Conservation (phyloP, 2,888 invertebrate species). For the Drosophila peninsularis region DNA sequence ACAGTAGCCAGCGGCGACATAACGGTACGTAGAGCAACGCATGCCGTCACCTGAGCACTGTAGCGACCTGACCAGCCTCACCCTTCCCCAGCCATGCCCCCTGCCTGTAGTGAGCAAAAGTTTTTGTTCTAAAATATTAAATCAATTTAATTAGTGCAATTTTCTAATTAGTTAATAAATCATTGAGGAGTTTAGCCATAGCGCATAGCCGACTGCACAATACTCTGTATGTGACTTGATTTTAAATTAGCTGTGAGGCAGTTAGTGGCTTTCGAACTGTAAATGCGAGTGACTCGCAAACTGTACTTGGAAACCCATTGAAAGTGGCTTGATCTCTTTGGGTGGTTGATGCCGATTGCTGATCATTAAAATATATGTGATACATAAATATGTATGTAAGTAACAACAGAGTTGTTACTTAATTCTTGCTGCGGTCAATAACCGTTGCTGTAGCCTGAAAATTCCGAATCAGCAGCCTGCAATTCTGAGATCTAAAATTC, state of each 20-base stretch:
- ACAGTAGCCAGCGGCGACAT: neutral
- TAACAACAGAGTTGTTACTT: too few relatives aligned
- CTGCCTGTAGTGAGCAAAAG: neutral
- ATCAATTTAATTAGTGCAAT: constrained; percentile 1
- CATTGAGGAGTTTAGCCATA: neutral
- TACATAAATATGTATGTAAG: too few relatives aligned
- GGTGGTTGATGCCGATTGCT: neutral
- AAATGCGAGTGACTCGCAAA: neutral
- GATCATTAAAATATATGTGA: neutral
- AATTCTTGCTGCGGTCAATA: too few relatives aligned
- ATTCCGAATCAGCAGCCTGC: too few relatives aligned
- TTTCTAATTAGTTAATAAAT: constrained; percentile 1
- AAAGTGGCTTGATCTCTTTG: neutral
- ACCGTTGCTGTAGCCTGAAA: too few relatives aligned
- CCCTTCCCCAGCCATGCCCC: too few relatives aligned
- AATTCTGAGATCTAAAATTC: too few relatives aligned
- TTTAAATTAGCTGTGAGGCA: neutral
- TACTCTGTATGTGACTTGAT: neutral
- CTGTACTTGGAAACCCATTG: neutral
- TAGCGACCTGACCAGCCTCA: too few relatives aligned
- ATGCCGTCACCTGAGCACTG: constrained; percentile 10
- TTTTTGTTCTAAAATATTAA: neutral
- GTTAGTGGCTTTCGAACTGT: neutral
- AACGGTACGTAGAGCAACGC: constrained; percentile 31
- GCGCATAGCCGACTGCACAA: neutral